Conservation (phyloP, 2,888 invertebrate genomes). For the Gastracanthus pulcherrimus region DNA sequence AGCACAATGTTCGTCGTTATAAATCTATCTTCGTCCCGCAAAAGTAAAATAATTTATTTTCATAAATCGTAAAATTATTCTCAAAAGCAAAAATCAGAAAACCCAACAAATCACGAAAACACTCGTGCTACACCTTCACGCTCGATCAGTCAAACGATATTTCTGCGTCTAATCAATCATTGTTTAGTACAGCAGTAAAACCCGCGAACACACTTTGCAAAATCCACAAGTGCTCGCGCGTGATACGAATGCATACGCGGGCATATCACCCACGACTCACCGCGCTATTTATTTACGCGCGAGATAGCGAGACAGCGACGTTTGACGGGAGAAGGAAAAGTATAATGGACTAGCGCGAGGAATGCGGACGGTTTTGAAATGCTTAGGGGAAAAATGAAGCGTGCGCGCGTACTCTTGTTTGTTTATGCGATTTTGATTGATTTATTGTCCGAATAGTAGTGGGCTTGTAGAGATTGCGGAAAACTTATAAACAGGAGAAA, state of each 20-base stretch:
- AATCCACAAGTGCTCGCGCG: background rate
- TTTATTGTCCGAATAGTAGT: too few species aligned
- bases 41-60: background rate
- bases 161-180: slow-evolving; percentile 28
- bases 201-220: slow-evolving; percentile 2
- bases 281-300: slow-evolving; percentile 27
- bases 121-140: background rate
- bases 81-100: background rate
- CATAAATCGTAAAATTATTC: background rate
- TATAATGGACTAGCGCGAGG: background rate
- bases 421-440: slow-evolving; percentile 15
- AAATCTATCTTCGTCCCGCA: background rate
- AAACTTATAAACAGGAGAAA: too few species aligned
- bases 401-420: background rate
- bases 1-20: too few species aligned
- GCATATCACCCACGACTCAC: background rate
- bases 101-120: too few species aligned
- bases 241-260: slow-evolving; percentile 23
- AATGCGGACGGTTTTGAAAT: slow-evolving; percentile 21
- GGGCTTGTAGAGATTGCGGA: background rate
- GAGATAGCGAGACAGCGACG: background rate
- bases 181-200: slow-evolving; percentile 22
- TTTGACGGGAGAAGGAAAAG: background rate
- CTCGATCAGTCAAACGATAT: background rate
- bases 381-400: background rate